Evolutionary conservation across 1,140 invertebrate genomes (phyloP).

Genomic region (Zaprionus africanus): DNA sequence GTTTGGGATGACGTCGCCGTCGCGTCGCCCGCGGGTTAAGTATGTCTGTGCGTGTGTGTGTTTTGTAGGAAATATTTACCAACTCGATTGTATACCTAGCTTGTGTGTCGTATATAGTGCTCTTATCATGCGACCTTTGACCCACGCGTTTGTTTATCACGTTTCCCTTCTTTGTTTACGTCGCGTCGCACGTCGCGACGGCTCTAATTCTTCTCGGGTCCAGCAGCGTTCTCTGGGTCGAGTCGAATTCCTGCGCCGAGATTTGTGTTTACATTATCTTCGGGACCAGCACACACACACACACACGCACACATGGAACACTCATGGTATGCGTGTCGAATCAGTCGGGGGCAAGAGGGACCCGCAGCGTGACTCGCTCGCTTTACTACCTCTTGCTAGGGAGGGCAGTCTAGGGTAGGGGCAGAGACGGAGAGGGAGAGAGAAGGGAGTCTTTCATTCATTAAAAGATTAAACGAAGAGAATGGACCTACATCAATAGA

Average conservation of each 20-base stretch:
- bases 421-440: not conserved
- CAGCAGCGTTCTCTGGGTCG: slow-evolving; percentile 2
- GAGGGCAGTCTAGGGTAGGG: not conserved
- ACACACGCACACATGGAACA: not conserved
- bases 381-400: not conserved
- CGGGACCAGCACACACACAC: not conserved
- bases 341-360: not conserved
- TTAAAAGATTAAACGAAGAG: not conserved
- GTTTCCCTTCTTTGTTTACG: slow-evolving; percentile 27
- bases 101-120: slow-evolving; percentile 7
- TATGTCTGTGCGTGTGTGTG: not conserved
- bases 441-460: not conserved
- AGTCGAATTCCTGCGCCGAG: slow-evolving; percentile 20
- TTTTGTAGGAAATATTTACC: not conserved
- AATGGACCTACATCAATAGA: slow-evolving; percentile 10
- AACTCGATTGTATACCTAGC: not conserved
- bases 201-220: slow-evolving; percentile 9
- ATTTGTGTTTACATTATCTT: slow-evolving; percentile 29
- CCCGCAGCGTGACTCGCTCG: slow-evolving; percentile 4
- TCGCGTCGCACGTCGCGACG: slow-evolving; percentile 9
- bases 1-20: not conserved
- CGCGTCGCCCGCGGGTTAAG: not conserved
- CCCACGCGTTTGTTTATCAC: slow-evolving; percentile 39
- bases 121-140: slow-evolving; percentile 40
- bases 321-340: not conserved